Base-by-base conservation (phyloP, 2,888 invertebrate genomes). In the Eristalis pertinax region DNA sequence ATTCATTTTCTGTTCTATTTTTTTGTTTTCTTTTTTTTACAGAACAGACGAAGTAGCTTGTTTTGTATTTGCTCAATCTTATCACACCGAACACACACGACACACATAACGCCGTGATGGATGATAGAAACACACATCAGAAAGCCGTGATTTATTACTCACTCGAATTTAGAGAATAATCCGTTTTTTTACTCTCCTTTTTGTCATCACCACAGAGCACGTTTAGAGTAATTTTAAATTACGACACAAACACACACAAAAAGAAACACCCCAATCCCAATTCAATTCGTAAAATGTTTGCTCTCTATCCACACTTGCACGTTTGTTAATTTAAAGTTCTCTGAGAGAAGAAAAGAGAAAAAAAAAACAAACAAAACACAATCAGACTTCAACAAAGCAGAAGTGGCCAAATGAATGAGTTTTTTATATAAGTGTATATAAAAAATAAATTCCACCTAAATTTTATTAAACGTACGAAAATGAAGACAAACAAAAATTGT, bases 401-500 rank as follows among this genome's bases (percentile, higher is more conserved):
- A 79, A 78, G 84, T 80, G 84, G 88, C 86, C 80, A 88, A 85
- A 88, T 50, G 50, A 84, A 84, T 76, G 75, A 63, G 26, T 86
- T 88, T 85, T 83, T 76, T 84, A 73, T 80, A 67, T 72, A 69
- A 65, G 65, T 60, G 83, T 79, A 78, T 81, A 89, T 29, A 84
- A 88, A 80, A 84, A 89, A 89, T 84, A 80, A 84, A 88, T 88
- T 89, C 89, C 82, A 89, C 84, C 82, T 89, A 84, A 75, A 84
- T 84, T 82, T 72, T 81, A 86, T 82, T 74, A 84, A 76, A 69
- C 88, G 63, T 63, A 80, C 69, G 67, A 50, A 22, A 50, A 50
- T 8, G 8, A 50, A n/a, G 19, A 50, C 5, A n/a, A 76, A 79
- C 63, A 41, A 62, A 84, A 75, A 78, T 72, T 63, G 72, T 72